These are phyloP conservation scores for Drosophila jambulina DNA, from an alignment of 1,140 invertebrate genomes.

Conservation along the genomic window DNA sequence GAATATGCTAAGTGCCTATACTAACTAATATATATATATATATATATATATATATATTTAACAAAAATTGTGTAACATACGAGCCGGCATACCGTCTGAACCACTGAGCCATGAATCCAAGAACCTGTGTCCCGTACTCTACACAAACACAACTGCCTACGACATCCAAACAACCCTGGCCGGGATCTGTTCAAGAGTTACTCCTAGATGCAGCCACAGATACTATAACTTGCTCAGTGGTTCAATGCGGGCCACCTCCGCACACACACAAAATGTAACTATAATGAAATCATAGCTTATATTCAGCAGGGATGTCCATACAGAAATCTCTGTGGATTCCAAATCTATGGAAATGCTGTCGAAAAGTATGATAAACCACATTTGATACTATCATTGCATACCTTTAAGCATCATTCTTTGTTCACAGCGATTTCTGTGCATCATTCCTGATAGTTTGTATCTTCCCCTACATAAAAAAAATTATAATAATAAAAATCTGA, in stretches of 20 bases:
- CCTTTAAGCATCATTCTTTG: not conserved
- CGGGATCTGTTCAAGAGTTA: constrained; percentile 1
- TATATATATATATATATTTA: constrained; percentile 33
- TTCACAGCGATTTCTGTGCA: not conserved
- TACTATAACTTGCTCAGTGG: constrained; percentile 66
- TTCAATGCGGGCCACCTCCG: constrained; percentile 22
- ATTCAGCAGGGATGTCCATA: not conserved
- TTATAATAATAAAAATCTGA: constrained; percentile 8
- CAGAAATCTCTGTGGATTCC: not conserved
- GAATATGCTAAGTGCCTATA: constrained; percentile 82
- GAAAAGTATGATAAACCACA: not conserved
- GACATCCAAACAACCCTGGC: not conserved
- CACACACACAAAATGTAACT: constrained; percentile 39
- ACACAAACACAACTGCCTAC: constrained; percentile 33
- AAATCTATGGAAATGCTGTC: not conserved
- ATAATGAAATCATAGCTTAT: constrained; percentile 54
- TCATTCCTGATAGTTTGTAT: constrained; percentile 40
- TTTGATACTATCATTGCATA: not conserved
- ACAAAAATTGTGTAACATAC: constrained; percentile 32
- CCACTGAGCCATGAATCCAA: constrained; percentile 41
- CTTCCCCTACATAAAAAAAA: constrained; percentile 26
- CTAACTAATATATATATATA: constrained; percentile 62
- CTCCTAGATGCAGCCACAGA: constrained; percentile 8
- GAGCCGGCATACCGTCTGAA: constrained; percentile 25
- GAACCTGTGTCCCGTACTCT: constrained; percentile 8